Conservation (phyloP, 2,113 vertebrate genomes). For the Microtus oregoni region DNA sequence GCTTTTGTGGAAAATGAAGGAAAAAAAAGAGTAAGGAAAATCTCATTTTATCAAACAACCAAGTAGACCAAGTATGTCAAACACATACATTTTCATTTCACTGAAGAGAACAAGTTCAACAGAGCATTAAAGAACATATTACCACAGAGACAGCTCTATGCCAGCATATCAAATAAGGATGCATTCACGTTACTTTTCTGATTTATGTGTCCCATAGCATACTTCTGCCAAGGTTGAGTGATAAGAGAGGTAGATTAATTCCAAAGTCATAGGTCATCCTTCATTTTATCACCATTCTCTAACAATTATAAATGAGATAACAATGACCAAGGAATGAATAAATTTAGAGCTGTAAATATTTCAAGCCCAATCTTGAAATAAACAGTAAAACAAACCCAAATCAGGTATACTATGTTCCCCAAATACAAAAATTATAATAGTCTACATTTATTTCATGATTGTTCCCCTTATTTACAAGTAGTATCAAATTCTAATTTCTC, state of each 20-base stretch:
- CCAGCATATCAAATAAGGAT: slow-evolving; percentile 81
- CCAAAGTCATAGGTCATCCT: slow-evolving; percentile 77
- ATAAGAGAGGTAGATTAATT: slow-evolving; percentile 73
- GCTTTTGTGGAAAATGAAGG: slow-evolving; percentile 78
- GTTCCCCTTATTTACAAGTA: background rate
- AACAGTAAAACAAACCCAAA: slow-evolving; percentile 58
- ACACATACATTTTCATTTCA: slow-evolving; percentile 86
- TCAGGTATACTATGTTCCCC: background rate
- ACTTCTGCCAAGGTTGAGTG: slow-evolving; percentile 78
- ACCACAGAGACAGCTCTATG: slow-evolving; percentile 82
- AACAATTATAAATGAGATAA: slow-evolving; percentile 72
- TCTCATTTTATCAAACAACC: slow-evolving; percentile 83
- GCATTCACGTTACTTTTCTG: slow-evolving; percentile 79
- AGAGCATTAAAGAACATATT: slow-evolving; percentile 86
- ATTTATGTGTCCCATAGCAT: slow-evolving; percentile 83
- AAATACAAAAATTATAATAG: background rate
- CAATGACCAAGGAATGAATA: slow-evolving; percentile 62
- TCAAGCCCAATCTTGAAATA: background rate
- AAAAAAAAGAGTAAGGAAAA: slow-evolving; percentile 76
- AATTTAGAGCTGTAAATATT: slow-evolving; percentile 78
- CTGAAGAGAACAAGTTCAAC: slow-evolving; percentile 79
- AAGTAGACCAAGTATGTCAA: slow-evolving; percentile 79
- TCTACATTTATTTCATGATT: slow-evolving; percentile 24
- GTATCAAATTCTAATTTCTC: slow-evolving; percentile 41
- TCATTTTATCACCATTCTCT: slow-evolving; percentile 72